phyloP scores from a whole-genome alignment of 2,797 vertebrate genomes.

The Lateolabrax maculatus region DNA sequence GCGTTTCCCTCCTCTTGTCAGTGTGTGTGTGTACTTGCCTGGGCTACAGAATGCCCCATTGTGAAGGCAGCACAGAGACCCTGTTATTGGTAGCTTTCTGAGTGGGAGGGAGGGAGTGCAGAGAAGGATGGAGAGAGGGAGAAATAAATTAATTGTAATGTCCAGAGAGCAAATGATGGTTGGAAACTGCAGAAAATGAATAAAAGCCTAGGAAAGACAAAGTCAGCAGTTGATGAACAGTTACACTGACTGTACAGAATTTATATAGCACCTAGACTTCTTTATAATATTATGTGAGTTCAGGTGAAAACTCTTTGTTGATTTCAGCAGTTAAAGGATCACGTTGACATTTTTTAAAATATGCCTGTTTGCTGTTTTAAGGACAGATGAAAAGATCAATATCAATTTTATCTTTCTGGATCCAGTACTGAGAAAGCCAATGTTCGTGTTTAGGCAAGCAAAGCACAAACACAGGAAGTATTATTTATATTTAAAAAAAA shows the following conservation, averaged over 20 bases:
- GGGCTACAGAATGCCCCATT: slow-evolving; percentile 78
- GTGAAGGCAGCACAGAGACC: slow-evolving; percentile 79
- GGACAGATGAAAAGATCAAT: slow-evolving; percentile 10
- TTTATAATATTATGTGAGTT: not conserved
- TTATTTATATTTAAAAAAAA: no score
- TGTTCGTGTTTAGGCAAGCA: not conserved
- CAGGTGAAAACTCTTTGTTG: not conserved
- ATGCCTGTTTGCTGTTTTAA: not conserved
- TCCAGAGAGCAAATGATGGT: slow-evolving; percentile 24
- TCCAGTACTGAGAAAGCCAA: not conserved
- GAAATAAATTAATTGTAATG: slow-evolving; percentile 46
- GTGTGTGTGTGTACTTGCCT: slow-evolving; percentile 49
- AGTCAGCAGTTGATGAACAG: not conserved
- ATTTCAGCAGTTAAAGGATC: slow-evolving; percentile 19
- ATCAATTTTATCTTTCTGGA: slow-evolving; percentile 4
- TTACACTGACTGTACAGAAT: not conserved
- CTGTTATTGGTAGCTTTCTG: slow-evolving; percentile 76
- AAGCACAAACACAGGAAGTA: slow-evolving; percentile 7
- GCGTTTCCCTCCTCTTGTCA: slow-evolving; percentile 57
- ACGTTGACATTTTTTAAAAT: slow-evolving; percentile 11
- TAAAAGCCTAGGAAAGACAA: not conserved
- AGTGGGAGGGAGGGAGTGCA: slow-evolving; percentile 61
- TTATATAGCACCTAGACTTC: not conserved
- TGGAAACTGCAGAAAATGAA: slow-evolving; percentile 29
- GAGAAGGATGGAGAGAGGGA: slow-evolving; percentile 40